Evolutionary conservation across 2,113 vertebrate genomes (phyloP).

Genomic region (Trichechus manatus): DNA sequence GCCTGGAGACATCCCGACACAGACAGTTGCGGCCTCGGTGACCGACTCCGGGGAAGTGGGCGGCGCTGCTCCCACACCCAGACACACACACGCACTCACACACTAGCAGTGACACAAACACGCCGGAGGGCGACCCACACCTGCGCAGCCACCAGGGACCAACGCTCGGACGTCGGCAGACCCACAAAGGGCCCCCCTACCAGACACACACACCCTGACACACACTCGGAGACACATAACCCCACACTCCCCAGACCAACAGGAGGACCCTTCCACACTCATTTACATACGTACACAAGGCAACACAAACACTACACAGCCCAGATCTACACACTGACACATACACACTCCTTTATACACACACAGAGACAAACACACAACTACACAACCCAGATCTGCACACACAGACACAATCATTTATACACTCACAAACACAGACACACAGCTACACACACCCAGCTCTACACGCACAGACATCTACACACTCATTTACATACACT

Average conservation of each 20-base stretch:
- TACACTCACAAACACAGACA: not conserved
- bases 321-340: not conserved
- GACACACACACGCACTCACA: constrained; percentile 49
- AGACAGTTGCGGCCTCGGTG: not conserved
- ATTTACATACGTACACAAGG: not conserved
- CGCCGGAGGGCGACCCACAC: not conserved
- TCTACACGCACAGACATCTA: not conserved
- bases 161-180: not conserved
- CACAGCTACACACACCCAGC: not conserved
- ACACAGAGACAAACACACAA: not conserved
- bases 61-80: not conserved
- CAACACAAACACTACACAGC: not conserved
- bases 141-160: not conserved
- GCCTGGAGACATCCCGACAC: not conserved
- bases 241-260: not conserved
- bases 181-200: not conserved
- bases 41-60: constrained; percentile 59
- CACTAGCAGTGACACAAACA: not conserved
- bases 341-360: not conserved
- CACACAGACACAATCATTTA: not conserved
- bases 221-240: not conserved
- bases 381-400: not conserved
- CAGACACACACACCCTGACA: not conserved
- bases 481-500: not conserved
- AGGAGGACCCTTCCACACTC: not conserved